phyloP scores from a whole-genome alignment of 2,888 invertebrate species.

The Biston betularia region DNA sequence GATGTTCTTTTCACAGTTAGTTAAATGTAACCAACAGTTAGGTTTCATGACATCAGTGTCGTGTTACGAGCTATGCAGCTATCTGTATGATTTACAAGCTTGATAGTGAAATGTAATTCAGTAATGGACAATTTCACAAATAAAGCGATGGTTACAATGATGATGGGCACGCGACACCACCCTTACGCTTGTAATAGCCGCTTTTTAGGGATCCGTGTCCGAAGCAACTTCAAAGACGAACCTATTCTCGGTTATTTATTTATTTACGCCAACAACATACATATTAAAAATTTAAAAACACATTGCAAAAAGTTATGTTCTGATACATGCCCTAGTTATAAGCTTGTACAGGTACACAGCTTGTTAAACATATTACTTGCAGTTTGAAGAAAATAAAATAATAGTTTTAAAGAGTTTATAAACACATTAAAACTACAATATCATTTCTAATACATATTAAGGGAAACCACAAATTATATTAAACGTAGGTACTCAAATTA shows the following conservation, averaged over 20 bases:
- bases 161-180: conserved; percentile 64
- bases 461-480: too few species aligned
- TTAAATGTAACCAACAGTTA: conserved; percentile 44
- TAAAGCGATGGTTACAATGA: conserved; percentile 56
- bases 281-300: too few species aligned
- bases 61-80: conserved; percentile 36
- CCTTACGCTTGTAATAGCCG: conserved; percentile 38
- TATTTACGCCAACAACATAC: too few species aligned
- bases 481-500: too few species aligned
- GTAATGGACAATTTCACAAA: conserved; percentile 64
- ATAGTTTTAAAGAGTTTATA: too few species aligned
- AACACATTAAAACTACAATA: too few species aligned
- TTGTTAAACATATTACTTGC: too few species aligned
- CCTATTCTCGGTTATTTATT: neutral
- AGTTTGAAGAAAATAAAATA: too few species aligned
- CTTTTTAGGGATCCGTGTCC: conserved; percentile 4
- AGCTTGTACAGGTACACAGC: too few species aligned
- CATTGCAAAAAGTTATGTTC: too few species aligned
- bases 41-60: conserved; percentile 48
- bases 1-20: conserved; percentile 42
- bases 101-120: conserved; percentile 63
- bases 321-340: too few species aligned
- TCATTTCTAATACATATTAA: too few species aligned
- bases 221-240: neutral
- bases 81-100: conserved; percentile 61